These are phyloP conservation scores for Pangasius larnaudii DNA, from an alignment of 2,797 vertebrate species.

Conservation along the genomic window DNA sequence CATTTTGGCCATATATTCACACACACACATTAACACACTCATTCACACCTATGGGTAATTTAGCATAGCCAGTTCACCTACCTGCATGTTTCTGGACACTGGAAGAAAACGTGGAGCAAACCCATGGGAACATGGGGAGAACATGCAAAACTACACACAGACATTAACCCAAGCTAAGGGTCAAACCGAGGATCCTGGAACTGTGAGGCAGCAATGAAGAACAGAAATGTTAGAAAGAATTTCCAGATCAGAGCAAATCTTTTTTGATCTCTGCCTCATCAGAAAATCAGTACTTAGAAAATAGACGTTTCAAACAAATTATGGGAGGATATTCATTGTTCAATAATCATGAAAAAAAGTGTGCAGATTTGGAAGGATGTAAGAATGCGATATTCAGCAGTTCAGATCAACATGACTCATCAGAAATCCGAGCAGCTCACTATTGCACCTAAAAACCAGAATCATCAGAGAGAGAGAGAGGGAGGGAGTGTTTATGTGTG, in stretches of 20 bases:
- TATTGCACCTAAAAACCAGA: conserved; percentile 36
- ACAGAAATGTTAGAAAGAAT: neutral
- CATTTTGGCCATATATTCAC: too few species aligned
- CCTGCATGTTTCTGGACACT: too few species aligned
- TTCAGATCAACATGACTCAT: conserved; percentile 37
- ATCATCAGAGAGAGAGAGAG: neutral
- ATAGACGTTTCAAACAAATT: neutral
- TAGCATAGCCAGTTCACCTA: too few species aligned
- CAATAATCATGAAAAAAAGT: neutral
- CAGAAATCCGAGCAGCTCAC: conserved; percentile 30
- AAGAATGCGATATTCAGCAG: neutral
- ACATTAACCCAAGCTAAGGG: neutral
- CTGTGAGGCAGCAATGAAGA: neutral
- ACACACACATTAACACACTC: too few species aligned
- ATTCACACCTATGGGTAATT: too few species aligned
- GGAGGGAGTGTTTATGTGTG: neutral
- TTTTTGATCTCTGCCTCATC: neutral
- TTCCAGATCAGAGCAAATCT: neutral
- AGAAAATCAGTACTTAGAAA: neutral
- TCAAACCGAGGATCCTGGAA: neutral
- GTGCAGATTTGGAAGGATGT: conserved; percentile 24
- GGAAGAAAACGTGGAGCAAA: too few species aligned
- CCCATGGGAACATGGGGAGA: neutral
- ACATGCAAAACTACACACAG: neutral
- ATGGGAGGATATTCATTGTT: neutral